phyloP scores from a whole-genome alignment of 1,140 invertebrate genomes.

The Saccostrea cuccullata region DNA sequence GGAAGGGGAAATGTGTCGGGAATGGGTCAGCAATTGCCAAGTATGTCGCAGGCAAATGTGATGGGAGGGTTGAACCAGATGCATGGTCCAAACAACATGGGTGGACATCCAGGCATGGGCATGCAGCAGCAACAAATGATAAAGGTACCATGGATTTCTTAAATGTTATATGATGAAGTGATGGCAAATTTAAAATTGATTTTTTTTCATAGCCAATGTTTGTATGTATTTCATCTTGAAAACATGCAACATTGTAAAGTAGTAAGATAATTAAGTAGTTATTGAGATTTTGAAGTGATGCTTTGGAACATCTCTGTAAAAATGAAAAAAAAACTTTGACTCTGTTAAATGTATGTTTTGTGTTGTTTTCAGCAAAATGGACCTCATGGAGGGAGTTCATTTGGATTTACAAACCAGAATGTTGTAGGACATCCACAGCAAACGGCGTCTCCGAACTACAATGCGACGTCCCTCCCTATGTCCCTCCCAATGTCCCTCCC shows the following conservation, averaged over 20 bases:
- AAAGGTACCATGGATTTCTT: conserved; percentile 56
- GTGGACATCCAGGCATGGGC: conserved; percentile 67
- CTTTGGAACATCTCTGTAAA: not conserved
- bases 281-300: too few species aligned
- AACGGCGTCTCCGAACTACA: conserved; percentile 48
- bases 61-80: conserved; percentile 64
- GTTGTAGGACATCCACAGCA: conserved; percentile 54
- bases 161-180: not conserved
- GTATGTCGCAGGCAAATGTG: conserved; percentile 64
- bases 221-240: not conserved
- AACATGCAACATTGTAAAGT: not conserved
- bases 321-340: not conserved
- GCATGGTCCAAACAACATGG: conserved; percentile 62
- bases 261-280: too few species aligned
- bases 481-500: conserved; percentile 6
- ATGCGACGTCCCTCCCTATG: conserved; percentile 45
- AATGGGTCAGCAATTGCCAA: conserved; percentile 54
- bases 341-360: not conserved
- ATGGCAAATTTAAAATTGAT: not conserved
- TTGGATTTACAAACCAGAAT: conserved; percentile 57
- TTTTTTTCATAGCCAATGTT: not conserved
- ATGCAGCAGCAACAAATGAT: conserved; percentile 64
- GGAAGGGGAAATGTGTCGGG: conserved; percentile 51
- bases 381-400: conserved; percentile 59
- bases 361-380: conserved; percentile 61